phyloP scores from a whole-genome alignment of 2,797 vertebrate species.

The Eupleurogrammus muticus region DNA sequence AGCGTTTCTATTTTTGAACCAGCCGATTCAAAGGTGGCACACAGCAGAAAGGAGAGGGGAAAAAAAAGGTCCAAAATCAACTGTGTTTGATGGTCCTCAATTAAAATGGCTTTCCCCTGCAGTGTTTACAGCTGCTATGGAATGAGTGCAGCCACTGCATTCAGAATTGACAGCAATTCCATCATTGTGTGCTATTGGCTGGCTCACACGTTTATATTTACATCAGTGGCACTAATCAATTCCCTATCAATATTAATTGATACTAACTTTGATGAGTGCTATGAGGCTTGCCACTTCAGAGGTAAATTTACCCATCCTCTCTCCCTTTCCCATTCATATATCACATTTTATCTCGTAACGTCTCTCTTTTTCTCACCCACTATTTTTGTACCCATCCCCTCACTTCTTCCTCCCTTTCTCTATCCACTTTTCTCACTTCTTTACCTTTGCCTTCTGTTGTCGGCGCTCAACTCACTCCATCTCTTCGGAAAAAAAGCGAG shows the following conservation, averaged over 20 bases:
- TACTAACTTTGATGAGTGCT: slow-evolving; percentile 41
- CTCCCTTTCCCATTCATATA: slow-evolving; percentile 22
- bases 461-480: slow-evolving; percentile 56
- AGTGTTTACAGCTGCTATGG: slow-evolving; percentile 41
- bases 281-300: slow-evolving; percentile 19
- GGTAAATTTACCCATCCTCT: slow-evolving; percentile 29
- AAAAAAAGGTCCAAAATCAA: background rate
- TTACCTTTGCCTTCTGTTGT: slow-evolving; percentile 49
- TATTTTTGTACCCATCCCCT: slow-evolving; percentile 63
- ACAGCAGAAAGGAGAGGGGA: background rate
- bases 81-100: slow-evolving; percentile 4
- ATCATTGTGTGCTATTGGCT: slow-evolving; percentile 37
- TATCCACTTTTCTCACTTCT: slow-evolving; percentile 43
- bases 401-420: slow-evolving; percentile 26
- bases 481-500: slow-evolving; percentile 33
- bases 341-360: slow-evolving; percentile 40
- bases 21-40: slow-evolving; percentile 25
- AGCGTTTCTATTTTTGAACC: slow-evolving; percentile 35
- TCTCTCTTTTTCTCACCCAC: slow-evolving; percentile 44
- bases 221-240: slow-evolving; percentile 49
- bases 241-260: slow-evolving; percentile 56
- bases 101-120: slow-evolving; percentile 22
- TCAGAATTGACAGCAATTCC: slow-evolving; percentile 58
- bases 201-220: slow-evolving; percentile 53
- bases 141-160: slow-evolving; percentile 19